Base-by-base conservation (phyloP, 1,140 invertebrate genomes). In the Bombus haemorrhoidalis region DNA sequence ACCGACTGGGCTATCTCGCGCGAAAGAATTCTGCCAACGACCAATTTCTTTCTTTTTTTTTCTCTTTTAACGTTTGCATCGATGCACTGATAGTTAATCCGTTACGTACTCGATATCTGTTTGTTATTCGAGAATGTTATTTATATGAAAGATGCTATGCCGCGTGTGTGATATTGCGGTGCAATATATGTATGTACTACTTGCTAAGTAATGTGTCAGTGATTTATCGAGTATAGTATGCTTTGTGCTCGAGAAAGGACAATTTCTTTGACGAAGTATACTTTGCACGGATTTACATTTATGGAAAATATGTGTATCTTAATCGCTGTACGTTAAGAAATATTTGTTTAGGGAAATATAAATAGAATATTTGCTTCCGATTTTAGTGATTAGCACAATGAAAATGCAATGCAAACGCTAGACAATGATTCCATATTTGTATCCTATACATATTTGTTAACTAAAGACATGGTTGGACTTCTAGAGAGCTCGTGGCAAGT, bases 391-490 rank as follows among this genome's bases (percentile, higher is more conserved):
- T 83, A 37, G 43, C n/a, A 47, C 37, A 37, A 3, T 10, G 47
- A 25, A 34, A 69, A 28, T 47, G 28, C 43, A 34, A 28, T 3
- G n/a, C 22, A 32, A 43, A 59, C n/a, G 25, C 3, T n/a, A n/a
- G 22, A 71, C 75, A 79, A 79, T 47, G 66, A 64, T 76, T 25
- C 15, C n/a, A 13, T 13, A 72, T 62, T 84, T 43, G 39, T 47
- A 71, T 53, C 37, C 34, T n/a, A 18, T 59, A 53, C 5, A 53
- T 53, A 71, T 53, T 84, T 43, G 47, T 77, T 78, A 71, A 53
- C 43, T 9, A 37, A 37, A 81, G 59, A 80, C 43, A 74, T 39
- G 71, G 34, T 66, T 74, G 9, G 32, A 74, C 22, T 57, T 66
- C 43, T 37, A 39, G 5, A 6, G 12, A 57, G 15, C 12, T 64